Evolutionary conservation across 2,113 vertebrate genomes (phyloP).

Genomic region (Gallinago paraguaiae): DNA sequence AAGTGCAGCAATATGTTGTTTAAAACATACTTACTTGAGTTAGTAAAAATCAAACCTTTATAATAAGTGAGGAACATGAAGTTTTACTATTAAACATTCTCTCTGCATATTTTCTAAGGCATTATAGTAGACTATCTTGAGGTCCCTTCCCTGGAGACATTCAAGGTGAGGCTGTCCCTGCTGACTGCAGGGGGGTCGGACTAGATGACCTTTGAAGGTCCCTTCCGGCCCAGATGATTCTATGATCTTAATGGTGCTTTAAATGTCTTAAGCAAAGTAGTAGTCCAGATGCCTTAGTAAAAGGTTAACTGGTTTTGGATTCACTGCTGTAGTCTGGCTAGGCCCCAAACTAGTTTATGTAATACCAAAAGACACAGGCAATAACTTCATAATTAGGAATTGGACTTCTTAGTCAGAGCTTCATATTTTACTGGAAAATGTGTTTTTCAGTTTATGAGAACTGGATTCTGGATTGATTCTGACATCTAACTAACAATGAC

Average conservation of each 20-base stretch:
- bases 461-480: neutral
- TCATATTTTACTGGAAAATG: slow-evolving; percentile 25
- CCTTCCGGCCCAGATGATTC: no score
- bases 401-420: slow-evolving; percentile 15
- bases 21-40: neutral
- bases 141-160: no score
- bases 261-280: neutral
- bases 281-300: neutral
- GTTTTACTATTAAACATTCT: neutral
- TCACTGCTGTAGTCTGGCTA: neutral
- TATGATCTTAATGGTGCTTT: neutral
- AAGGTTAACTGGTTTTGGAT: neutral
- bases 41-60: neutral
- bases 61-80: neutral
- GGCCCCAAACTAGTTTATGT: neutral
- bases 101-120: neutral
- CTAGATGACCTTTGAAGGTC: no score
- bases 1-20: neutral
- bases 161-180: no score
- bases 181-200: no score
- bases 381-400: neutral
- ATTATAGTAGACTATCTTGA: neutral
- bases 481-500: slow-evolving; percentile 8
- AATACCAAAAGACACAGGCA: neutral
- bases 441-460: neutral